These are phyloP conservation scores for Pollenia angustigena DNA, from an alignment of 2,888 invertebrate species.

Conservation along the genomic window DNA sequence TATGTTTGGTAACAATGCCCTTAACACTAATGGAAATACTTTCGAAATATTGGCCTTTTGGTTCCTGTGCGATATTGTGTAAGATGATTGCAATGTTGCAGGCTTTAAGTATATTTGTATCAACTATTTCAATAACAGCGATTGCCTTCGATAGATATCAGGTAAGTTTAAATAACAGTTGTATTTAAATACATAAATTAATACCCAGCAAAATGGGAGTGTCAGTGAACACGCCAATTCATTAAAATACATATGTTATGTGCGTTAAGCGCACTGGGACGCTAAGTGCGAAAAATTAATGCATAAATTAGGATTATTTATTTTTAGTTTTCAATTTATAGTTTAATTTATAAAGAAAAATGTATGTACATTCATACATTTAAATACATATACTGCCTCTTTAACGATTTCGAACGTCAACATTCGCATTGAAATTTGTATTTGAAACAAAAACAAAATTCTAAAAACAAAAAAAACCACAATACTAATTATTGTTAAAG, in stretches of 20 bases:
- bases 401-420: too few species aligned
- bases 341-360: too few species aligned
- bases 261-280: neutral
- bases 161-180: slow-evolving; percentile 83
- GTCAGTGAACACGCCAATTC: too few species aligned
- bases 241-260: neutral
- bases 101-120: slow-evolving; percentile 96
- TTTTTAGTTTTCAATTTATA: neutral
- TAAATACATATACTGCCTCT: too few species aligned
- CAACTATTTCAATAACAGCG: slow-evolving; percentile 96
- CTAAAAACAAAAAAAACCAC: too few species aligned
- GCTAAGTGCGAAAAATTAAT: neutral
- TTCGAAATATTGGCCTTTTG: slow-evolving; percentile 94
- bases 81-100: slow-evolving; percentile 94
- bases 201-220: too few species aligned
- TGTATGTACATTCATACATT: too few species aligned
- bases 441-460: too few species aligned
- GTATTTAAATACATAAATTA: neutral
- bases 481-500: too few species aligned
- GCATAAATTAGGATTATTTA: neutral
- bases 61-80: slow-evolving; percentile 89
- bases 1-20: slow-evolving; percentile 96
- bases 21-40: slow-evolving; percentile 94
- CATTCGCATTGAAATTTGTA: too few species aligned
- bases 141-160: slow-evolving; percentile 94